Base-by-base conservation (phyloP, 2,888 invertebrate genomes). In the Molorchus minor region DNA sequence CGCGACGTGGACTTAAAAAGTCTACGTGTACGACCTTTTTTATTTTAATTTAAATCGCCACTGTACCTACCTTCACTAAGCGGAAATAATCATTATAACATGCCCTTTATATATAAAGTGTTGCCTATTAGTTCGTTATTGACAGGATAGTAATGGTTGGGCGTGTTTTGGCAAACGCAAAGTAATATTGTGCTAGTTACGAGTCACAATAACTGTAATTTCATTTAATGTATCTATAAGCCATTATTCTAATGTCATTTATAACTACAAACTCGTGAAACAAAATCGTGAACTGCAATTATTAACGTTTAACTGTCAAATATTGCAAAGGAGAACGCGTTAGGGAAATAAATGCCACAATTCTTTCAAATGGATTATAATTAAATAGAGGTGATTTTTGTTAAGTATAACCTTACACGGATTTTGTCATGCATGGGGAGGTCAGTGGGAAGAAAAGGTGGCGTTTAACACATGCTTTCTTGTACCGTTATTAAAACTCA, bases 241-340 rank as follows among this genome's bases (percentile, higher is more conserved):
- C 52, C 52, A 52, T 41, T 49, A 45, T 44, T 57, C 36, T 51
- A 49, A 49, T 56, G 57, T 51, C 57, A 57, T 57, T 51, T 57
- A 36, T 29, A 51, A 38, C 33, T 43, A 35, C 43, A 38, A 54
- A 44, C 38, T 57, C 57, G 57, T 57, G 57, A 51, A 51, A 44
- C 36, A 36, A 33, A 40, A 29, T 51, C 57, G 57, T 57, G 57
- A 51, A 52, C 25, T 43, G 57, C 51, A 57, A 57, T 51, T 57
- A 52, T 51, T 25, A 8, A n/a, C n/a, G n/a, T n/a, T 16, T 21
- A 51, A 41, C 51, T 44, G 57, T 57, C 57, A 47, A 57, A 44
- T 25, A 36, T 44, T 30, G 38, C 21, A 57, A 56, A 29, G 49
- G 56, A 41, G 40, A 41, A 13, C 25, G 52, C 30, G 30, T 52